These are phyloP conservation scores for Entomyzon cyanotis DNA, from an alignment of 2,113 vertebrate genomes.

Conservation along the genomic window DNA sequence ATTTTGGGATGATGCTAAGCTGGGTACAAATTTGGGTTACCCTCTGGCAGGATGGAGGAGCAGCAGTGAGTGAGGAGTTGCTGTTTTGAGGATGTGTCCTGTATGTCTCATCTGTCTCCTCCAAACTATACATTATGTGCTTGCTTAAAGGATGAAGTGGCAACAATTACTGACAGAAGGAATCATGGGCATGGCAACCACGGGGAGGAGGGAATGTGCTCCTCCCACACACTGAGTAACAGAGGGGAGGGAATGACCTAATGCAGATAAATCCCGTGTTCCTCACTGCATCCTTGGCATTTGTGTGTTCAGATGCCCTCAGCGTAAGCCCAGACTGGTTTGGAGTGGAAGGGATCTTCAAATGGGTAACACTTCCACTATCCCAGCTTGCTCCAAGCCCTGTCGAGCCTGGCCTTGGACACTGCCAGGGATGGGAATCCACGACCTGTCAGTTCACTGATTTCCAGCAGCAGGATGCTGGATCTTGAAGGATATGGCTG, in stretches of 20 bases:
- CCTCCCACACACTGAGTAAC: background rate
- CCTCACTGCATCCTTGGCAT: background rate
- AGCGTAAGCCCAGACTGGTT: accelerated
- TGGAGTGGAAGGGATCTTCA: background rate
- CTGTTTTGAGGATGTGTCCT: background rate
- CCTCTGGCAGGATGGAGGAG: background rate
- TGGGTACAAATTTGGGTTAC: background rate
- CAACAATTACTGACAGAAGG: constrained; percentile 33
- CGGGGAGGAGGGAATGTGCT: background rate
- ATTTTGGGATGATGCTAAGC: background rate
- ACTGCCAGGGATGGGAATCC: background rate
- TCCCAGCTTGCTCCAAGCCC: background rate
- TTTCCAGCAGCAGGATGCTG: background rate
- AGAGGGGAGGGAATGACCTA: constrained; percentile 4
- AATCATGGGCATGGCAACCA: background rate
- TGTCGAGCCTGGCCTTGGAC: background rate
- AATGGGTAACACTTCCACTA: background rate
- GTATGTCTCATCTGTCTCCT: background rate
- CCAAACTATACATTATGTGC: background rate
- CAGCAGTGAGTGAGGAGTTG: background rate
- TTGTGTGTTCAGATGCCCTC: background rate
- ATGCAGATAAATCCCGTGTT: background rate
- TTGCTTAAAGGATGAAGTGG: background rate
- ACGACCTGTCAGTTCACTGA: background rate
- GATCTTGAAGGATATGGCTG: background rate